phyloP scores from a whole-genome alignment of 2,797 vertebrate species.

The Steatocranus sp. region DNA sequence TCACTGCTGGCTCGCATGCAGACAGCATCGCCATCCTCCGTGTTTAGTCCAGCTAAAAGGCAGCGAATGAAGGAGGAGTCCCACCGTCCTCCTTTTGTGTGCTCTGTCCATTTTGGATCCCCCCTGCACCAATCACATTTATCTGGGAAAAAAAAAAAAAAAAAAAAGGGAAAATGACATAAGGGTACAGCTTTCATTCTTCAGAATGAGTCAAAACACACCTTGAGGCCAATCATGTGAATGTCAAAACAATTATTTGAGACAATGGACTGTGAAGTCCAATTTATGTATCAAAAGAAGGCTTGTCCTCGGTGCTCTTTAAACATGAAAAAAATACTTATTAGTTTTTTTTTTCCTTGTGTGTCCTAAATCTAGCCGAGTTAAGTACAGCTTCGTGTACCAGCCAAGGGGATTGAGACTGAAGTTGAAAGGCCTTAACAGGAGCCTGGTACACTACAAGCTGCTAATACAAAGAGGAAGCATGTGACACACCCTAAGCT shows the following conservation, averaged over 20 bases:
- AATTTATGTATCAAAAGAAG: neutral
- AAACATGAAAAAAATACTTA: neutral
- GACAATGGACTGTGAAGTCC: neutral
- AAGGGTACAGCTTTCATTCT: slow-evolving; percentile 4
- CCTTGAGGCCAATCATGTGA: neutral
- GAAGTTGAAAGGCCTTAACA: slow-evolving; percentile 62
- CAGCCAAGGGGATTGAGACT: slow-evolving; percentile 65
- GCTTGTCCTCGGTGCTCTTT: neutral
- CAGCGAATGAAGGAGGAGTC: neutral
- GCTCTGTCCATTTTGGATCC: neutral
- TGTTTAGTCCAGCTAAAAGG: neutral
- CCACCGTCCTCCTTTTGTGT: neutral
- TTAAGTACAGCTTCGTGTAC: slow-evolving; percentile 5
- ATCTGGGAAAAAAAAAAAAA: slow-evolving; percentile 20
- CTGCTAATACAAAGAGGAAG: slow-evolving; percentile 81
- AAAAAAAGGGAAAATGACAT: neutral
- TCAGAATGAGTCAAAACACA: neutral
- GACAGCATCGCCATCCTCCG: neutral
- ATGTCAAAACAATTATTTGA: slow-evolving; percentile 38
- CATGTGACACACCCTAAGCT: slow-evolving; percentile 86
- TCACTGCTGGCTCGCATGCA: neutral
- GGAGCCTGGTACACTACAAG: slow-evolving; percentile 72
- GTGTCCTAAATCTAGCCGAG: slow-evolving; percentile 26
- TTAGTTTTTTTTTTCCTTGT: neutral
- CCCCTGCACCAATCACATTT: neutral